These are phyloP conservation scores for Lithobates sylvaticus DNA, from an alignment of 2,797 vertebrate genomes.

Conservation along the genomic window DNA sequence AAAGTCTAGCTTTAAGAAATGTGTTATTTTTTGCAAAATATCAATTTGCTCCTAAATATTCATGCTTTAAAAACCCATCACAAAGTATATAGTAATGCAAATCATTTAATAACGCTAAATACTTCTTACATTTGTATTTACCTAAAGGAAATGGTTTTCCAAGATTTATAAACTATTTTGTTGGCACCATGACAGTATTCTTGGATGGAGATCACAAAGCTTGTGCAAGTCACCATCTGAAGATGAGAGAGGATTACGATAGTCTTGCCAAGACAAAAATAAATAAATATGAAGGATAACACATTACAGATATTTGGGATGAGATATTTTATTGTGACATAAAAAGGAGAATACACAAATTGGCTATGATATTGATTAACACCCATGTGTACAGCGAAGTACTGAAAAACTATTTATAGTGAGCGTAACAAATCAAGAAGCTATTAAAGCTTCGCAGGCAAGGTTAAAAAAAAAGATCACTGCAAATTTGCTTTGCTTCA, in stretches of 20 bases:
- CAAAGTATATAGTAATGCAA: background rate
- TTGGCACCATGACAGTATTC: background rate
- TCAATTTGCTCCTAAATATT: background rate
- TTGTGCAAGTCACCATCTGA: constrained; percentile 31
- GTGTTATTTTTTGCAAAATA: background rate
- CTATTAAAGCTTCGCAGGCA: background rate
- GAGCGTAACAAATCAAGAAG: background rate
- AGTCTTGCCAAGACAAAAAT: constrained; percentile 41
- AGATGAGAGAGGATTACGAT: background rate
- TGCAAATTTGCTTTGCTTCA: background rate
- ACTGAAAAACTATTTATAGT: constrained; percentile 6
- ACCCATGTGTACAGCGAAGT: background rate
- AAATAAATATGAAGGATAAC: constrained; percentile 9
- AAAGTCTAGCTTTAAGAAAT: too few relatives aligned
- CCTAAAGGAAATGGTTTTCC: background rate
- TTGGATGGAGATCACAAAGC: constrained; percentile 23
- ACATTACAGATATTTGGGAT: constrained; percentile 26
- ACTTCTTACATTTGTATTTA: constrained; percentile 2
- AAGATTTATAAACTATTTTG: background rate
- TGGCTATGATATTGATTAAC: constrained; percentile 7
- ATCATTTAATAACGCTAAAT: background rate
- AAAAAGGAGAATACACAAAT: constrained; percentile 3
- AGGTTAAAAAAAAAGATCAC: background rate
- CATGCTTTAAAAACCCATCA: background rate
- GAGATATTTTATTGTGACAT: constrained; percentile 17